phyloP scores from a whole-genome alignment of 2,888 invertebrate species.

The Hydropsyche betteni region DNA sequence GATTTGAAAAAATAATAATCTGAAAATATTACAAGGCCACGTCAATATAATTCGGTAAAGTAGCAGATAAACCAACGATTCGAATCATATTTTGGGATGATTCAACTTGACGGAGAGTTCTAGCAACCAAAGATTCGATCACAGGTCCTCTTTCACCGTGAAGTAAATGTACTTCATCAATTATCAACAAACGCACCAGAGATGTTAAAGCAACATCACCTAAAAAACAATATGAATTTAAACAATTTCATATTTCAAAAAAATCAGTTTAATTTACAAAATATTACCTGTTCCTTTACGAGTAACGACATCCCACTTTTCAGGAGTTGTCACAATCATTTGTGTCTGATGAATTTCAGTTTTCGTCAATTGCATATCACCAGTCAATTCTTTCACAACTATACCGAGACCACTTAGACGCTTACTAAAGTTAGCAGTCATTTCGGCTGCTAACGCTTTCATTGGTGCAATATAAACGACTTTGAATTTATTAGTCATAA shows the following conservation, averaged over 20 bases:
- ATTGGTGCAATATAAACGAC: constrained; percentile 99
- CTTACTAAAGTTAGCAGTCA: constrained; percentile 93
- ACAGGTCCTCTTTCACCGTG: constrained; percentile 98
- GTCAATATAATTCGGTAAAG: constrained; percentile 96
- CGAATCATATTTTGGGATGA: constrained; percentile 94
- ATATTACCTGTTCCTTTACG: constrained; percentile 82
- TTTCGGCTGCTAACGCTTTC: constrained; percentile 99
- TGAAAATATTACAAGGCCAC: constrained; percentile 73
- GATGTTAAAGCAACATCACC: constrained; percentile 90
- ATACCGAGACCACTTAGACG: constrained; percentile 80
- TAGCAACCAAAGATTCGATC: constrained; percentile 94
- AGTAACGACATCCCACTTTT: constrained; percentile 99
- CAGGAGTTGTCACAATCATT: constrained; percentile 98
- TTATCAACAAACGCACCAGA: constrained; percentile 91
- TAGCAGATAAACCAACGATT: constrained; percentile 96
- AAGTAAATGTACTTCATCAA: constrained; percentile 96
- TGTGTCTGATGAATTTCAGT: constrained; percentile 94
- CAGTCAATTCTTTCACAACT: constrained; percentile 90
- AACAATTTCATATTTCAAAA: constrained; percentile 1
- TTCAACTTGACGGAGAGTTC: constrained; percentile 92
- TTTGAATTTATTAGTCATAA: constrained; percentile 93
- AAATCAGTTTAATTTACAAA: neutral
- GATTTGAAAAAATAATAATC: no score
- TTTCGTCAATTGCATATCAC: constrained; percentile 97
- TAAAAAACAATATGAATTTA: constrained; percentile 54